Evolutionary conservation across 1,140 invertebrate genomes (phyloP), one percentile per base, ranked within the genome.

Genomic region (Hylaeus anthracinus): DNA sequence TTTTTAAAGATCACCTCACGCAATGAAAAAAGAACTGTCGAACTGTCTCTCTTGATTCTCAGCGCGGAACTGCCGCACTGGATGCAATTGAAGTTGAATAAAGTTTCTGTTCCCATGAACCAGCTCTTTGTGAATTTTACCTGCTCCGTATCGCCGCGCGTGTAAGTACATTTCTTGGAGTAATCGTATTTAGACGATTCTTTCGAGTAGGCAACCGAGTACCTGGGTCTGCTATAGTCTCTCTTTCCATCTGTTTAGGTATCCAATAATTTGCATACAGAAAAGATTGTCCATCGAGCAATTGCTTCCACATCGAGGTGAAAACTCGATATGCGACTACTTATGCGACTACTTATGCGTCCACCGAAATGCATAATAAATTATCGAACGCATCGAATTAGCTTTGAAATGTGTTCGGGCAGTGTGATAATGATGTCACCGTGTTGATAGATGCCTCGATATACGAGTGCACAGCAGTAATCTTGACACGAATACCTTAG

Each of bases 81-180:
- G 64, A 81, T 85, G 70, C 72, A 86, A 85, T 58, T 73, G 69
- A 83, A 69, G 79, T 85, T 86, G 82, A 86, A 86, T 86, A 86
- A 86, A 86, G 84, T 83, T 86, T 86, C 81, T 86, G 84, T 86
- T 86, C 85, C 80, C 84, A 86, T 65, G 76, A 76, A 79, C 58
- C 10, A 43, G 5, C 8, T 56, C 3, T 3, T 63, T 6, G 48
- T 61, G 2, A 39, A n/a, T 75, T 48, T 51, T 8, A 48, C 51
- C 51, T 39, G 39, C 3, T 41, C 41, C 15, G 5, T 43, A 39
- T 41, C 5, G 0, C 26, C 26, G 26, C 26, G 26, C 45, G 9
- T 14, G 43, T 12, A 6, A 8, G 26, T 43, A 26, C 0, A 15
- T 58, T 48, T 58, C 14, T 15, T 15, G 15, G 26, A 12, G 0